Evolutionary conservation across 2,797 vertebrate species (phyloP).

Genomic region (Picus viridis): DNA sequence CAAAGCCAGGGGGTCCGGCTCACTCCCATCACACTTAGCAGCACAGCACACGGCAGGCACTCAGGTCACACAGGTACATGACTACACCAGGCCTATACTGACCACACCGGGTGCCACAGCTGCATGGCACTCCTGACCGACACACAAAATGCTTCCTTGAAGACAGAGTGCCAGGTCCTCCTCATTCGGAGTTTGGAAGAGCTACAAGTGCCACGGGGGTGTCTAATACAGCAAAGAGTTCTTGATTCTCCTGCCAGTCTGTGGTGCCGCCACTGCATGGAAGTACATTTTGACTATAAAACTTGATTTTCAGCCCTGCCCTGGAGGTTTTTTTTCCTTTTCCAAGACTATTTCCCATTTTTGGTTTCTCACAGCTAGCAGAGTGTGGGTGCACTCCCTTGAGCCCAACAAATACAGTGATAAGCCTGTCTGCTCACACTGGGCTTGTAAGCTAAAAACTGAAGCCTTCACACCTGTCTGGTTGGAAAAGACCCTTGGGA

Average conservation of each 20-base stretch:
- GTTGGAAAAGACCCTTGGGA: too few species aligned
- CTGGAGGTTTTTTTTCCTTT: background rate
- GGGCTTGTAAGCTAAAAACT: background rate
- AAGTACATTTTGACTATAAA: background rate
- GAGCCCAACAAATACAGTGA: background rate
- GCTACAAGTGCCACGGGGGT: background rate
- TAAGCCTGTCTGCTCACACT: background rate
- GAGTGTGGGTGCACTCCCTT: background rate
- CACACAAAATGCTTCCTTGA: background rate
- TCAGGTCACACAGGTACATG: background rate
- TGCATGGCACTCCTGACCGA: background rate
- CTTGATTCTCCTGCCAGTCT: background rate
- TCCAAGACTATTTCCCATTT: background rate
- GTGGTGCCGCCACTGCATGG: background rate
- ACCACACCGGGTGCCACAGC: background rate
- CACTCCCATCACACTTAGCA: background rate
- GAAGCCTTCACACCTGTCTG: background rate
- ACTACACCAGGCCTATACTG: background rate
- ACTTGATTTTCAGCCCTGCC: background rate
- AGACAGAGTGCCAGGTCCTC: background rate
- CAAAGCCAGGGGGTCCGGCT: background rate
- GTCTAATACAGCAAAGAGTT: background rate
- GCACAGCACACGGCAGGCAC: background rate
- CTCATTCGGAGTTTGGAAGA: background rate
- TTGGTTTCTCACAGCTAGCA: background rate